Evolutionary conservation across 2,113 vertebrate species (phyloP).

Genomic region (Phasianus colchicus): DNA sequence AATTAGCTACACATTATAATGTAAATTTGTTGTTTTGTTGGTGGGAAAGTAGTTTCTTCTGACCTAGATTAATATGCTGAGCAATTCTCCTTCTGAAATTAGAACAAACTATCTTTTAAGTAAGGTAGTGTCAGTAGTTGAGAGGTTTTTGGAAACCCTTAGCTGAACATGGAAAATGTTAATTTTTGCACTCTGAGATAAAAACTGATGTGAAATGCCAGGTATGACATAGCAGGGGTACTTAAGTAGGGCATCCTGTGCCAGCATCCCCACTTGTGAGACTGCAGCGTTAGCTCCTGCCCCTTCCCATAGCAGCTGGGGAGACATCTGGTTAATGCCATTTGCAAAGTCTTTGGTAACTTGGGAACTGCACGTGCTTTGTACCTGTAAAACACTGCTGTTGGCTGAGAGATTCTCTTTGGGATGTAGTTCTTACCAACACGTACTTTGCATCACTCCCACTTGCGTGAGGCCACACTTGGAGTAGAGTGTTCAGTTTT

Average conservation of each 20-base stretch:
- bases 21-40: conserved; percentile 1
- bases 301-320: fast-evolving
- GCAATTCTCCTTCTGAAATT: background rate
- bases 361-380: background rate
- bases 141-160: background rate
- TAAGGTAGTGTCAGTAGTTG: background rate
- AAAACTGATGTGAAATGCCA: background rate
- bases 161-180: too few species aligned
- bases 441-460: background rate
- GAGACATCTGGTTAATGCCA: background rate
- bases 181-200: background rate
- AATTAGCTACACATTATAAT: background rate
- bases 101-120: background rate
- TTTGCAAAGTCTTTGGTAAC: fast-evolving
- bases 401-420: background rate
- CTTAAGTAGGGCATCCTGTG: background rate
- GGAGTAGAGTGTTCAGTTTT: too few species aligned
- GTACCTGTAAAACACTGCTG: background rate
- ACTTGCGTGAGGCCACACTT: too few species aligned
- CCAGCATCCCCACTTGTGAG: fast-evolving
- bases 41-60: background rate
- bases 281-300: fast-evolving
- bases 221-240: background rate
- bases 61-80: background rate
- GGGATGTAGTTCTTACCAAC: background rate